Percentiles rank a stretch among this genome's conserved stretches.
These are phyloP conservation scores for Aspiorhynchus laticeps DNA, from an alignment of 2,113 vertebrate species.

Conservation along the genomic window DNA sequence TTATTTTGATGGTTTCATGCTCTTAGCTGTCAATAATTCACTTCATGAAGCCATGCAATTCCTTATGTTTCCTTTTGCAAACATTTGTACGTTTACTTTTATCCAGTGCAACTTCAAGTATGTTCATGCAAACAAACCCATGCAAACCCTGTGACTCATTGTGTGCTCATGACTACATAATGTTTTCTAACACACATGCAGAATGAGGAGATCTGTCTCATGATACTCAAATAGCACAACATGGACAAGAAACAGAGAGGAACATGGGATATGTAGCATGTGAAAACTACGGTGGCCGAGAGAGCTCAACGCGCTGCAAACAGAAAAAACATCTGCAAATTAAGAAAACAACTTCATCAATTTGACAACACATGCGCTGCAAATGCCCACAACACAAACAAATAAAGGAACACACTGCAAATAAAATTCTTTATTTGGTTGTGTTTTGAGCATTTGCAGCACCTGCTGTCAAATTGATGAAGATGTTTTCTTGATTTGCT, in stretches of 20 bases:
- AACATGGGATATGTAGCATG: not conserved
- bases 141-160: not conserved
- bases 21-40: not conserved
- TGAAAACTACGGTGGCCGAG: no score
- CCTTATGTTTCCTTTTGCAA: not conserved
- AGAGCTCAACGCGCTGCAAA: no score
- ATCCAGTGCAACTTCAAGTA: not conserved
- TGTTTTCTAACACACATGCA: not conserved
- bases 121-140: slow-evolving; percentile 43
- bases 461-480: no score
- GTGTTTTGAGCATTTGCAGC: no score
- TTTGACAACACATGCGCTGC: no score
- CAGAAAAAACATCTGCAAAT: no score
- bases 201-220: not conserved
- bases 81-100: not conserved
- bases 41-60: not conserved
- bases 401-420: no score
- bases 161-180: not conserved
- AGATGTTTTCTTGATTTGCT: no score
- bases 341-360: no score
- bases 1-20: not conserved
- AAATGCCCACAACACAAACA: no score
- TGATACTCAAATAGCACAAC: not conserved
- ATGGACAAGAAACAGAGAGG: not conserved
- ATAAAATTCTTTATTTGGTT: no score